Evolutionary conservation across 2,888 invertebrate genomes (phyloP).

Genomic region (Acronicta leporina): DNA sequence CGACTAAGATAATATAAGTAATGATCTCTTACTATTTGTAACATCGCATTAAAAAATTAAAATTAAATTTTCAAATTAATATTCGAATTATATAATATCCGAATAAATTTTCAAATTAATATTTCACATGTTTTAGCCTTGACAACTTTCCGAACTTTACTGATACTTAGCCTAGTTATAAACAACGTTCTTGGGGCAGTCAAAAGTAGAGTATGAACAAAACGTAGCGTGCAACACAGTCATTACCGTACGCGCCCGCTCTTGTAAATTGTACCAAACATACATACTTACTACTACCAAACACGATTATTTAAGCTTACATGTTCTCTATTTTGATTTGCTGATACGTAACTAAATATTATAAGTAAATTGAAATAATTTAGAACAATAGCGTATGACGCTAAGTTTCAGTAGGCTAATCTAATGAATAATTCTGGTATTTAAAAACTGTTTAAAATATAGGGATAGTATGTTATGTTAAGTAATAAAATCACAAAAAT

Average conservation of each 20-base stretch:
- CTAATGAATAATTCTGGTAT: conserved; percentile 1
- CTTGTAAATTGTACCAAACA: conserved; percentile 58
- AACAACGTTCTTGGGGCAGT: neutral
- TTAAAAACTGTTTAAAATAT: conserved; percentile 12
- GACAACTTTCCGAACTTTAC: too few species aligned
- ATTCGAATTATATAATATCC: too few species aligned
- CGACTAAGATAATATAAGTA: too few species aligned
- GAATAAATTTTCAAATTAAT: too few species aligned
- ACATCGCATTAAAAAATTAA: too few species aligned
- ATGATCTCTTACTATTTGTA: too few species aligned
- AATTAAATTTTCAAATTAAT: too few species aligned
- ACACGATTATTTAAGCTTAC: conserved; percentile 21
- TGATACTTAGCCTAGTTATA: conserved; percentile 16
- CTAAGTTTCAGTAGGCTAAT: neutral
- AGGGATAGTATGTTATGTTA: too few species aligned
- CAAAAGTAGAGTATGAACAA: neutral
- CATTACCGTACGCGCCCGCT: conserved; percentile 60
- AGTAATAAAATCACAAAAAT: too few species aligned
- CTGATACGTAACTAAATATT: conserved; percentile 20
- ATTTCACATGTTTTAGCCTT: too few species aligned
- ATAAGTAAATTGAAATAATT: conserved; percentile 1
- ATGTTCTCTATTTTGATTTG: conserved; percentile 25
- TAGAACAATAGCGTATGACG: neutral
- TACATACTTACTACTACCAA: conserved; percentile 20
- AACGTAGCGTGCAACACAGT: conserved; percentile 61